Percentiles rank a stretch among this genome's conserved stretches.
Evolutionary conservation across 2,113 vertebrate genomes (phyloP).

Genomic region (Uropsilus gracilis): DNA sequence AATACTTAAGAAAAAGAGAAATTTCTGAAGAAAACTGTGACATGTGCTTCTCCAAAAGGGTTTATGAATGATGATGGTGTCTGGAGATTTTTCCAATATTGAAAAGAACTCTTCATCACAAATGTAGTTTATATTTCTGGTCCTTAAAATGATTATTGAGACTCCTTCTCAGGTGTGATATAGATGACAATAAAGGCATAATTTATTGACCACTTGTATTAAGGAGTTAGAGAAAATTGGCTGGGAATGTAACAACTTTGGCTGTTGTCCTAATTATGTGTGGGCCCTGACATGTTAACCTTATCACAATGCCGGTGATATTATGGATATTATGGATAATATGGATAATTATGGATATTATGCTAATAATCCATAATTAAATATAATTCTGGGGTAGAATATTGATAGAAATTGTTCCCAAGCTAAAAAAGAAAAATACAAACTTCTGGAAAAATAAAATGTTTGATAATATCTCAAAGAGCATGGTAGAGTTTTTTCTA

Average conservation of each 20-base stretch:
- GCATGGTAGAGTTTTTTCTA: neutral
- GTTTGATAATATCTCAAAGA: neutral
- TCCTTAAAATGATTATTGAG: neutral
- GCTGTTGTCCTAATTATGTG: neutral
- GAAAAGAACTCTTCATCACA: neutral
- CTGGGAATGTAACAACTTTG: neutral
- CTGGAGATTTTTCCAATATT: neutral
- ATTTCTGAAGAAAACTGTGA: neutral
- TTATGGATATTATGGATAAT: neutral
- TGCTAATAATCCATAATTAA: neutral
- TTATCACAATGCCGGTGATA: neutral
- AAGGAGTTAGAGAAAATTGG: neutral
- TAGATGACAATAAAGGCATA: neutral
- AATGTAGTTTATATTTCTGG: neutral
- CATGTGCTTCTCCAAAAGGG: neutral
- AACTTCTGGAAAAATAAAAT: neutral
- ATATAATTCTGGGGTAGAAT: neutral
- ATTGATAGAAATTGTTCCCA: neutral
- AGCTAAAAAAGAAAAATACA: neutral
- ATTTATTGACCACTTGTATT: too few species aligned
- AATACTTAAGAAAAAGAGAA: too few species aligned
- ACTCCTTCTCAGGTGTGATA: neutral
- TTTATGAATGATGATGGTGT: neutral
- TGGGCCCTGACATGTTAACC: neutral
- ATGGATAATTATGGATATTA: neutral